Base-by-base conservation (phyloP, 2,888 invertebrate genomes). In the Drosophila stalkeri region DNA sequence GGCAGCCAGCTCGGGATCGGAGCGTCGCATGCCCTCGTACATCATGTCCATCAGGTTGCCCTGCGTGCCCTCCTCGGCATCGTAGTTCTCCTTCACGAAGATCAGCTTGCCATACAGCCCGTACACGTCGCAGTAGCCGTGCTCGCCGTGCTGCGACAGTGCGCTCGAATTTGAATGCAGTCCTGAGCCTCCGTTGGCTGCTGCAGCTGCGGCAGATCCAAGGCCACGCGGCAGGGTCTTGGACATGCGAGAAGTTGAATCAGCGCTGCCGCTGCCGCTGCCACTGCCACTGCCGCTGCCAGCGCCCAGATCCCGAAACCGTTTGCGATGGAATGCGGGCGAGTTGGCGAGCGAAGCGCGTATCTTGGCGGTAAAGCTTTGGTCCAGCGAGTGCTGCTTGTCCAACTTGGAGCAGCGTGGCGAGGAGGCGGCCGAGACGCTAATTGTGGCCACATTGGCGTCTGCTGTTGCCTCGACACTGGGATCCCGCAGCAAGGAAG, bases 81-180 rank as follows among this genome's bases (percentile, higher is more conserved):
- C 97, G 74, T 93, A 93, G 73, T 93, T 86, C 77, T 93, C 93
- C 90, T 96, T 97, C 0, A 97, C 96, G 91, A 97, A 97, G 95
- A 98, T 97, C 65, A 98, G 93, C 90, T 98, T 97, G 2, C 97
- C 97, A 91, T 98, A 98, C 1, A 98, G 93, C 0, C 97, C 98
- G 91, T 98, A 98, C 0, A 98, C 97, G 92, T 98, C 97, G 90
- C 97, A 97, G 33, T 95, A 95, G 72, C 94, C 94, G 61, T 94
- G 94, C 16, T 95, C 95, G 1, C 94, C 94, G 70, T 95, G 94
- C 78, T 95, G 95, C 2, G 86, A 74, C 0, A 95, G 94, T 0
- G 95, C 94, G 8, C 94, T 94, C 1, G 64, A 23, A 41, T 94
- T 94, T 0, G 94, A 94, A 44, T 94, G 92, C 23, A 94, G 92